A percentile compares a stretch with the other conserved stretches of the same genome.
These are phyloP conservation scores for Anthonomus grandis DNA, from an alignment of 1,140 invertebrate species.

Conservation along the genomic window DNA sequence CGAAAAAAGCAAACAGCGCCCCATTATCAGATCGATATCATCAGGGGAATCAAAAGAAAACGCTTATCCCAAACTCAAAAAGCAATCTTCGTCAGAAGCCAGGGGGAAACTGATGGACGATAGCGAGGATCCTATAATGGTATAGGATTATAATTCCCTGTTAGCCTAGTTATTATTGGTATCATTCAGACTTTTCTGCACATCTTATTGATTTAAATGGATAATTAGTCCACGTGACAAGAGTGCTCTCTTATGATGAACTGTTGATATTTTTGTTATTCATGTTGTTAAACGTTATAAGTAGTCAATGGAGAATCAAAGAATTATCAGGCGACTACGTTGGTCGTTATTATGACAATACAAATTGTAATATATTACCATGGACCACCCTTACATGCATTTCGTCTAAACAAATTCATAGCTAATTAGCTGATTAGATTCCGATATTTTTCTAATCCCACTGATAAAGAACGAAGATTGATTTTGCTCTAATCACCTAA, in stretches of 20 bases:
- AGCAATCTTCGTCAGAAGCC: conserved; percentile 45
- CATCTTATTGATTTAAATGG: background rate
- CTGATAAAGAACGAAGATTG: too few relatives aligned
- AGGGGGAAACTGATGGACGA: conserved; percentile 41
- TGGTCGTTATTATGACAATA: background rate
- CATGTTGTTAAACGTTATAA: background rate
- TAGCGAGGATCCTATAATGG: conserved; percentile 49
- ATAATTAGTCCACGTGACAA: too few relatives aligned
- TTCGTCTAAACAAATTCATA: too few relatives aligned
- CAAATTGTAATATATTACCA: background rate
- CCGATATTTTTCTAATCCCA: too few relatives aligned
- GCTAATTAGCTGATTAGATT: too few relatives aligned
- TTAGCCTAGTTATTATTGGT: conserved; percentile 4
- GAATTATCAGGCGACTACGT: background rate
- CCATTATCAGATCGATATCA: conserved; percentile 43
- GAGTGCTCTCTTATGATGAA: background rate
- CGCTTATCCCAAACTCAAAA: conserved; percentile 37
- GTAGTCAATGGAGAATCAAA: background rate
- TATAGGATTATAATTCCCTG: conserved; percentile 30
- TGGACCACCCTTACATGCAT: too few relatives aligned
- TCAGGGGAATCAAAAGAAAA: conserved; percentile 34
- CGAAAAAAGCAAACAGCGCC: conserved; percentile 34
- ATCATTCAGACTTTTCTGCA: background rate
- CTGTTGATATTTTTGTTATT: background rate
- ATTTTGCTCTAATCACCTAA: too few relatives aligned